Evolutionary conservation across 2,888 invertebrate species (phyloP), one percentile per base, ranked within the genome.

Genomic region (Clitarchus hookeri): DNA sequence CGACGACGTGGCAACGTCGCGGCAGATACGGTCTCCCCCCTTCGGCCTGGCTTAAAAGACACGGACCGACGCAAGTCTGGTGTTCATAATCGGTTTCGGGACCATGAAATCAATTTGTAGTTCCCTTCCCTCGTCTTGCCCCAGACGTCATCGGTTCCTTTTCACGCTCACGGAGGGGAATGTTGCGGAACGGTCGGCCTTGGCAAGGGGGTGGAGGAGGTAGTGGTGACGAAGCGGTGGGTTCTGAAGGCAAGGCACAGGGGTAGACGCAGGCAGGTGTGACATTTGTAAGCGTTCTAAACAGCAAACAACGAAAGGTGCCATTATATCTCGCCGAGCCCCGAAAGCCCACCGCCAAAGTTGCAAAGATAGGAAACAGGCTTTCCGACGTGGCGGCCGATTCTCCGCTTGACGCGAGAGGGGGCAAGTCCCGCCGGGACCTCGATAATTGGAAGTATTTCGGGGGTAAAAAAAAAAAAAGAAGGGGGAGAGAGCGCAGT

Each of bases 81-180:
- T 65, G 65, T 65, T 65, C 65, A 65, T 65, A 65, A 65, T 65
- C 65, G 65, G 65, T 65, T 65, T 65, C 65, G 65, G 65, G 65
- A 65, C 65, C 65, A 65, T 65, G 65, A 65, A 65, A 65, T 65
- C 65, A 65, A 65, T 65, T 65, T 65, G 65, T 65, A 65, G 65
- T 65, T 65, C 65, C 65, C 65, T 23, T 65, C 65, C 8, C 65
- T 6, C 65, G 1, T 23, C 36, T 36, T 4, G 2, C 36, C n/a
- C n/a, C 65, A 1, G 0, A 3, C 65, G 2, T 9, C 65, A 23
- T 9, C 65, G 65, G 65, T 65, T 65, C 65, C 12, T n/a, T 65
- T 65, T 65, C 65, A 65, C n/a, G 65, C 65, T 65, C 65, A 23
- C 65, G 65, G n/a, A 65, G n/a, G 65, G 65, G 65, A n/a, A 65